Evolutionary conservation across 2,888 invertebrate genomes (phyloP).

Genomic region (Antitype chi): DNA sequence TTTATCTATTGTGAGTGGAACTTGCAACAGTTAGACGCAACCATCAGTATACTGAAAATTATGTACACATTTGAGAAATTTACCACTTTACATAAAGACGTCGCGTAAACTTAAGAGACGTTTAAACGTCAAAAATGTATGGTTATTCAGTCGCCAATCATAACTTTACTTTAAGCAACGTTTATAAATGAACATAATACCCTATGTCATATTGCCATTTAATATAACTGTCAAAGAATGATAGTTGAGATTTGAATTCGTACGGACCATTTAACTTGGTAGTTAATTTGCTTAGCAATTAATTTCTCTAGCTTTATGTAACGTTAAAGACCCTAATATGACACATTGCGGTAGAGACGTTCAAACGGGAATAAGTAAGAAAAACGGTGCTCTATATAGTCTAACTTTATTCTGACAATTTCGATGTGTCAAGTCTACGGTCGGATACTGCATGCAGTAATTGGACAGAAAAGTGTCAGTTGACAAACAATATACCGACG

Average conservation of each 20-base stretch:
- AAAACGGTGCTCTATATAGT: background rate
- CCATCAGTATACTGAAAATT: background rate
- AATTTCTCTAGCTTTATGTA: too few species aligned
- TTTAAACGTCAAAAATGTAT: background rate
- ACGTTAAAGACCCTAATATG: background rate
- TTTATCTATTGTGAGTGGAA: slow-evolving; percentile 17
- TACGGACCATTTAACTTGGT: background rate
- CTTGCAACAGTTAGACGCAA: background rate
- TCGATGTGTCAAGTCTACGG: background rate
- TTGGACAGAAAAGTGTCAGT: background rate
- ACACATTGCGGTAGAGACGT: background rate
- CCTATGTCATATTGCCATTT: background rate
- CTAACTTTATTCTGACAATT: background rate
- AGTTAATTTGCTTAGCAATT: background rate
- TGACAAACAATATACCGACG: background rate
- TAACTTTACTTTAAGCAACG: background rate
- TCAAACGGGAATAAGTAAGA: background rate
- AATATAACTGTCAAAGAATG: background rate
- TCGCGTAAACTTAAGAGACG: background rate
- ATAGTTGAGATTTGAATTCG: background rate
- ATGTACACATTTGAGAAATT: background rate
- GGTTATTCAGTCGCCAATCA: background rate
- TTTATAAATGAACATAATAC: background rate
- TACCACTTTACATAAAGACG: background rate
- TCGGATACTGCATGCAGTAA: background rate